Conservation (phyloP, 2,888 invertebrate species). For the Norana najaformis region DNA sequence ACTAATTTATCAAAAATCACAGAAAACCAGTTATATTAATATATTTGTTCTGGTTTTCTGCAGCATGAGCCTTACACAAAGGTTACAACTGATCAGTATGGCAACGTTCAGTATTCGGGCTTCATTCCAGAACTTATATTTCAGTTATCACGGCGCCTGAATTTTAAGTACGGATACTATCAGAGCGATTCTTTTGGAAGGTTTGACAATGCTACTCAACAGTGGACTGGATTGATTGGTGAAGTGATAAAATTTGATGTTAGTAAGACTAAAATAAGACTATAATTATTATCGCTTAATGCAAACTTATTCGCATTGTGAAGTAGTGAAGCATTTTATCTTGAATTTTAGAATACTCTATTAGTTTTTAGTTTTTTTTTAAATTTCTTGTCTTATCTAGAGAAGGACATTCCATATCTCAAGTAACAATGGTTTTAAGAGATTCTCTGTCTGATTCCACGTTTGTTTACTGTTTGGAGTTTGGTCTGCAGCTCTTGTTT, state of each 20-base stretch:
- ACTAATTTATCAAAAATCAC: background rate
- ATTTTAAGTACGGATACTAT: slow-evolving; percentile 22
- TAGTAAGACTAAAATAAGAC: too few relatives aligned
- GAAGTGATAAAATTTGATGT: slow-evolving; percentile 35
- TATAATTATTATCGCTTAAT: background rate
- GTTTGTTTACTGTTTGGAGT: background rate
- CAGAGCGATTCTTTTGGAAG: slow-evolving; percentile 20
- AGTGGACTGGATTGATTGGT: slow-evolving; percentile 40
- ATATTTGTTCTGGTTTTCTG: background rate
- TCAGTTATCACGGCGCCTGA: background rate
- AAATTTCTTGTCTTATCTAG: too few relatives aligned
- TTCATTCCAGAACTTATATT: slow-evolving; percentile 38
- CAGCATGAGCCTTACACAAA: slow-evolving; percentile 29
- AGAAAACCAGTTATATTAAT: background rate
- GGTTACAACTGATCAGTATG: background rate
- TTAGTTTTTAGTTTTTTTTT: background rate
- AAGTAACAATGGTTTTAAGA: too few relatives aligned
- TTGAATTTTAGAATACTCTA: background rate
- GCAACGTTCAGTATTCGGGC: slow-evolving; percentile 26
- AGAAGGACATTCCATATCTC: too few relatives aligned
- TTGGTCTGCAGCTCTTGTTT: background rate
- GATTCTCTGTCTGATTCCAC: background rate
- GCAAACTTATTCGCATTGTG: background rate
- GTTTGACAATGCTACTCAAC: background rate
- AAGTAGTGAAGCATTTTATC: background rate